Conservation (phyloP, 2,797 vertebrate genomes). For the Pelodytes ibericus region DNA sequence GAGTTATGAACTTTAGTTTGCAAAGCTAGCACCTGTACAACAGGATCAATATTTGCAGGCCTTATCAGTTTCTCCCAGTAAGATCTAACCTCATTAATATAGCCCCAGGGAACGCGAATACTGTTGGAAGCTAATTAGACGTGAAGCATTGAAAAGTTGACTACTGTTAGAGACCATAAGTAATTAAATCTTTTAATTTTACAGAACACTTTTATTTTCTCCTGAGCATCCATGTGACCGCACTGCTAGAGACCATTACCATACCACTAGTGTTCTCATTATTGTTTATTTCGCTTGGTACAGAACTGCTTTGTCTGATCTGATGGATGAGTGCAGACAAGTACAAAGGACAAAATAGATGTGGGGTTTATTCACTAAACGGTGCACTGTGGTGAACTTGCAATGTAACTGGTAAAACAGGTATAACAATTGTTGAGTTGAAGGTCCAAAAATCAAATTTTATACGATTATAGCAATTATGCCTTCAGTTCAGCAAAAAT, state of each 20-base stretch:
- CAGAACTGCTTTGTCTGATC: background rate
- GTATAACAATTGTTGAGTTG: no score
- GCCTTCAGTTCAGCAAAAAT: no score
- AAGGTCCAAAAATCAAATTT: no score
- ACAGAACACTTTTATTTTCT: background rate
- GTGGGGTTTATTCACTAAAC: no score
- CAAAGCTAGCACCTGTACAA: background rate
- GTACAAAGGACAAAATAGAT: background rate
- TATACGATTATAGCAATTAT: no score
- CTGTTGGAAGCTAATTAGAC: background rate
- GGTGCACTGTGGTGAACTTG: no score
- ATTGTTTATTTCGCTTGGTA: background rate
- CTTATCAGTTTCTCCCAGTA: background rate
- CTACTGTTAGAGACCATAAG: background rate
- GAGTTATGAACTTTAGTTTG: background rate
- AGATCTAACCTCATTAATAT: slow-evolving; percentile 1
- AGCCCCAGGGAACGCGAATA: background rate
- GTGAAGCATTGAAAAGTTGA: background rate
- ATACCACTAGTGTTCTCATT: background rate
- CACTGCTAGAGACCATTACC: slow-evolving; percentile 2
- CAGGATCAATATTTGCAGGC: background rate
- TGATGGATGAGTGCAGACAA: no score
- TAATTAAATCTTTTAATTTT: background rate
- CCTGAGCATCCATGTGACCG: background rate
- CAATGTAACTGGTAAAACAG: no score